A percentile compares a stretch with the other conserved stretches of the same genome.
phyloP scores from a whole-genome alignment of 2,113 vertebrate genomes.

The Camarhynchus parvulus region DNA sequence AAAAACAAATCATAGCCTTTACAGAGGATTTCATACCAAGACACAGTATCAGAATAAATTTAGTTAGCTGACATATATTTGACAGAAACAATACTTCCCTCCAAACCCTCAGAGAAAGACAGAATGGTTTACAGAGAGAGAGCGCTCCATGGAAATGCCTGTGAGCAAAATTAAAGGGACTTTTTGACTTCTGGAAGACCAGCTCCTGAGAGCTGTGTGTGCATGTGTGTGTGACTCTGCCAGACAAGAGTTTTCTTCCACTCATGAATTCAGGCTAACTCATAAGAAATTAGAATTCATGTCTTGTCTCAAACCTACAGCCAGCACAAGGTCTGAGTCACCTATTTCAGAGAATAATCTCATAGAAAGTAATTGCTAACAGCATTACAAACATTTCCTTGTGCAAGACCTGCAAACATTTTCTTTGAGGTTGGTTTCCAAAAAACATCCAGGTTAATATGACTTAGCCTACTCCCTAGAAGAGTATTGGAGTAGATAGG shows the following conservation, averaged over 20 bases:
- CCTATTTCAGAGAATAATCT: background rate
- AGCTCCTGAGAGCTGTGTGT: background rate
- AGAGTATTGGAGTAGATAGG: background rate
- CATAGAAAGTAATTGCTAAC: background rate
- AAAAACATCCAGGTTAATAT: background rate
- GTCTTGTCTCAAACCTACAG: background rate
- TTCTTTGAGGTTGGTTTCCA: background rate
- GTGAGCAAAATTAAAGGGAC: background rate
- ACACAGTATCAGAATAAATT: background rate
- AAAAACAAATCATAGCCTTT: background rate
- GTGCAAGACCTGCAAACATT: background rate
- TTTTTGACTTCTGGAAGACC: background rate
- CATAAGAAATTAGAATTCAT: background rate
- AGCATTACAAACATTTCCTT: background rate
- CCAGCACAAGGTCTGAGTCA: background rate
- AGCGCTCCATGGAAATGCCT: background rate
- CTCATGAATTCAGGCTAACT: background rate
- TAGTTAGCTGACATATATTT: background rate
- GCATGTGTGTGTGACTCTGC: background rate
- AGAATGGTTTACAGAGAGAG: background rate
- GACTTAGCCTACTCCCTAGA: background rate
- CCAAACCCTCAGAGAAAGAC: background rate
- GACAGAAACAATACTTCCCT: background rate
- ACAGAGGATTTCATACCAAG: rapidly evolving
- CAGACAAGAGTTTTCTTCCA: background rate